Evolutionary conservation across 2,797 vertebrate genomes (phyloP).

Genomic region (Heliangelus exortis): DNA sequence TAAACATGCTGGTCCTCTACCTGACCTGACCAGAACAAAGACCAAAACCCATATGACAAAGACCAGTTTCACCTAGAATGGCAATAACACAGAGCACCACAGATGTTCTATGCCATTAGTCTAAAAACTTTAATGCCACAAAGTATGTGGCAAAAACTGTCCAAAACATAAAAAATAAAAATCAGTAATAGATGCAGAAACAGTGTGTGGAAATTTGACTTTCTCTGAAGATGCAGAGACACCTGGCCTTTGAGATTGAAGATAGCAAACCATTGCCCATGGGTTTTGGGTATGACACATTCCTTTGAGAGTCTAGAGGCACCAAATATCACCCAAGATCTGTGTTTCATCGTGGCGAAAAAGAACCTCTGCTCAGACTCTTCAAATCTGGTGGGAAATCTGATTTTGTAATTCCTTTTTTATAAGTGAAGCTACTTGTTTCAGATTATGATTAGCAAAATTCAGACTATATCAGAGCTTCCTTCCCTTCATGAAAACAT

Average conservation of each 20-base stretch:
- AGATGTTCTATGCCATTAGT: background rate
- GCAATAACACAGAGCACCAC: background rate
- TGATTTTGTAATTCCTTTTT: background rate
- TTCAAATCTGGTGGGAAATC: background rate
- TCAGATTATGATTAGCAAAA: background rate
- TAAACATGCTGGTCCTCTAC: conserved; percentile 37
- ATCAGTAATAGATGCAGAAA: background rate
- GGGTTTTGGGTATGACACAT: background rate
- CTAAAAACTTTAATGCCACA: background rate
- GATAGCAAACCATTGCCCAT: background rate
- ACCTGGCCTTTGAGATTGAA: background rate
- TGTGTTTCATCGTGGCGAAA: background rate
- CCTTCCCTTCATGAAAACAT: background rate
- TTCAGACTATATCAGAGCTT: background rate
- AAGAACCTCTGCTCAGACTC: background rate
- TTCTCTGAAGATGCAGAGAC: background rate
- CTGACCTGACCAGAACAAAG: conserved; percentile 6
- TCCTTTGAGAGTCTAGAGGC: background rate
- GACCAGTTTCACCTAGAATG: background rate
- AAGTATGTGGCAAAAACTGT: background rate
- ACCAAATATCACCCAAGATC: background rate
- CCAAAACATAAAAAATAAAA: background rate
- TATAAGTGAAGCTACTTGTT: background rate
- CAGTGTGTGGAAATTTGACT: background rate
- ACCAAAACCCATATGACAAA: background rate